Evolutionary conservation across 2,888 invertebrate genomes (phyloP).

Genomic region (Diadromus collaris): DNA sequence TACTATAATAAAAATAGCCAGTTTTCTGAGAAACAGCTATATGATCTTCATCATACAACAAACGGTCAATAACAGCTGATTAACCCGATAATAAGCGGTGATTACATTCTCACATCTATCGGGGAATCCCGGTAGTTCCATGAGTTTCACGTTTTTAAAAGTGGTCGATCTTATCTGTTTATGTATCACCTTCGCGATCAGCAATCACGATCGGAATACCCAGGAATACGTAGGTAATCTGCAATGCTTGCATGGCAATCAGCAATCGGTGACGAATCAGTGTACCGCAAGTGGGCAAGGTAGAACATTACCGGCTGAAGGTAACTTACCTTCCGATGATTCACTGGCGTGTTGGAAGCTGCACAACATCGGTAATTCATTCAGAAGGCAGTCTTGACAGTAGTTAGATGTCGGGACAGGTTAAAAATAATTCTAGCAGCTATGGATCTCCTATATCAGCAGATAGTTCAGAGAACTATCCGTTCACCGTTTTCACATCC

Average conservation of each 20-base stretch:
- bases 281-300: slow-evolving; percentile 28
- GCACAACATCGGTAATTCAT: slow-evolving; percentile 12
- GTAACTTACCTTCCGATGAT: background rate
- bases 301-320: background rate
- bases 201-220: too few relatives aligned
- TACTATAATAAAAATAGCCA: slow-evolving; percentile 7
- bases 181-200: background rate
- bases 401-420: background rate
- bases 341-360: background rate
- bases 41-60: slow-evolving; percentile 8
- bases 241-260: background rate
- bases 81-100: slow-evolving; percentile 47
- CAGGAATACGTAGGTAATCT: background rate
- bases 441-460: background rate
- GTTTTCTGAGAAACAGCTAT: background rate
- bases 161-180: background rate
- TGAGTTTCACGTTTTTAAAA: background rate
- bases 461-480: slow-evolving; percentile 16
- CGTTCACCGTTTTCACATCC: background rate
- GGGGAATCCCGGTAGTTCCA: slow-evolving; percentile 35
- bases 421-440: background rate
- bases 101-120: slow-evolving; percentile 32
- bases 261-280: background rate
- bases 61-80: slow-evolving; percentile 26
- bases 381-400: background rate